phyloP scores from a whole-genome alignment of 1,140 invertebrate species.

The Diabrotica virgifera region DNA sequence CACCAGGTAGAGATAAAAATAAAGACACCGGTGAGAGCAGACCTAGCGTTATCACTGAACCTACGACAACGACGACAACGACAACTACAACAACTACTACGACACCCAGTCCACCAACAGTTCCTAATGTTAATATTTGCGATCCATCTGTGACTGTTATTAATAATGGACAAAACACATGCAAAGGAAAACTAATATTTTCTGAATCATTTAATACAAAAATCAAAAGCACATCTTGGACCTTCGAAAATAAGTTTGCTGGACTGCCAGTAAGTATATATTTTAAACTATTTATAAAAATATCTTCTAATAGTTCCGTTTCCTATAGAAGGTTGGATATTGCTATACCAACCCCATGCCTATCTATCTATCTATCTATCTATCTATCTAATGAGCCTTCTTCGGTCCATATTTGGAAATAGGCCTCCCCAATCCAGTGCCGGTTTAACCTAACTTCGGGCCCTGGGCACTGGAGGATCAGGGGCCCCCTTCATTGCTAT shows the following conservation, averaged over 20 bases:
- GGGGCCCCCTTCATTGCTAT: no score
- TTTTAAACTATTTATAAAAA: not conserved
- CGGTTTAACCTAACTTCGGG: no score
- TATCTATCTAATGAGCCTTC: no score
- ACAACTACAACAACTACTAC: not conserved
- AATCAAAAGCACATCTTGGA: conserved; percentile 46
- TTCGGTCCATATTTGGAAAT: no score
- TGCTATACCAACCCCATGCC: no score
- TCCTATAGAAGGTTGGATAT: no score
- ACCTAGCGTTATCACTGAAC: not conserved
- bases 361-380: no score
- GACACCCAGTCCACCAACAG: not conserved
- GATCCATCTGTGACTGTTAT: conserved; percentile 25
- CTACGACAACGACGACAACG: not conserved
- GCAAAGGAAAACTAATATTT: conserved; percentile 45
- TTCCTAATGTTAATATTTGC: conserved; percentile 13
- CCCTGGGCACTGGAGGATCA: no score
- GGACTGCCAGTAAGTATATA: conserved; percentile 40
- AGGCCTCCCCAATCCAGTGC: no score
- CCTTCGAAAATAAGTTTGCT: conserved; percentile 51
- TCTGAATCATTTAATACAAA: conserved; percentile 40
- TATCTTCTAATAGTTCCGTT: not conserved
- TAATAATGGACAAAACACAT: conserved; percentile 30
- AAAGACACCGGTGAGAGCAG: not conserved
- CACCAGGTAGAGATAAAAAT: not conserved